These are phyloP conservation scores for Stichodactyla helianthus DNA, from an alignment of 64 coral and sea anemone genomes.

Conservation along the genomic window DNA sequence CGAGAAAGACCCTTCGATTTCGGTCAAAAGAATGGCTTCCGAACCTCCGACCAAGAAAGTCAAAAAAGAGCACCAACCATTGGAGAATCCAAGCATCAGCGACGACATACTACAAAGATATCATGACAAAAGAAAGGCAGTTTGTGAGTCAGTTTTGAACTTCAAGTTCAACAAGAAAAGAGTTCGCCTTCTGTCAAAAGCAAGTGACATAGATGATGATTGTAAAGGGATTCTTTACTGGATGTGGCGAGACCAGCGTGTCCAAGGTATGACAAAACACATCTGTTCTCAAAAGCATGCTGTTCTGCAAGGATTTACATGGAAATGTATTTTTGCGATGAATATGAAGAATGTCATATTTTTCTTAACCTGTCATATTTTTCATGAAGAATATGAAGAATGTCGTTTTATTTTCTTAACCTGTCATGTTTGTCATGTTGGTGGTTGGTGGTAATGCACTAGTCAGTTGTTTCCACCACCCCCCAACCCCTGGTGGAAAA, in stretches of 20 bases:
- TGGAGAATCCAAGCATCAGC: background rate
- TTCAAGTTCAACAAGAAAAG: slow-evolving; percentile 70
- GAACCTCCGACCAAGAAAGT: slow-evolving; percentile 30
- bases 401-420: too few species aligned
- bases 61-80: slow-evolving; percentile 25
- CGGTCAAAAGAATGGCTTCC: slow-evolving; percentile 2
- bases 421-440: too few species aligned
- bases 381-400: too few species aligned
- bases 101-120: slow-evolving; percentile 13
- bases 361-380: too few species aligned
- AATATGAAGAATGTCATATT: too few species aligned
- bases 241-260: slow-evolving; percentile 71
- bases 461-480: too few species aligned
- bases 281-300: too few species aligned
- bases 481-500: too few species aligned
- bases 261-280: slow-evolving; percentile 31
- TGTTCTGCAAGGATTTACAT: too few species aligned
- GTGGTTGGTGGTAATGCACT: too few species aligned
- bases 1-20: background rate
- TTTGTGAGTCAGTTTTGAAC: slow-evolving; percentile 38
- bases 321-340: too few species aligned
- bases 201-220: slow-evolving; percentile 24
- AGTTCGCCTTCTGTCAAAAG: slow-evolving; percentile 43
- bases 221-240: slow-evolving; percentile 63
- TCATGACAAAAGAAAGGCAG: slow-evolving; percentile 15